phyloP scores from a whole-genome alignment of 2,113 vertebrate genomes.

The Stigmatopora nigra region DNA sequence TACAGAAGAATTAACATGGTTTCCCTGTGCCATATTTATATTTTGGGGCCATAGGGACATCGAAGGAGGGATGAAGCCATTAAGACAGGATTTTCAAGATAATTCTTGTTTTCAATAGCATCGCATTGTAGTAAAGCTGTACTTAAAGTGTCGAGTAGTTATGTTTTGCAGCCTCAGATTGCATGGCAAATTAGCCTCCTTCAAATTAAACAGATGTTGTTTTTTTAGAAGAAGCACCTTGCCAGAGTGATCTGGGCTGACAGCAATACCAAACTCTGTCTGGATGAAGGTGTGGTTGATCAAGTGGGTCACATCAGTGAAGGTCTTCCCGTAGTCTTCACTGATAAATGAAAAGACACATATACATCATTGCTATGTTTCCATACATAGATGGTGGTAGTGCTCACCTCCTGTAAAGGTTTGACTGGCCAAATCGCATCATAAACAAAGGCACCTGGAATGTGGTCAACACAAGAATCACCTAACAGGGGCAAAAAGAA shows the following conservation, averaged over 20 bases:
- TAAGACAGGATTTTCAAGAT: no score
- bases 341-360: constrained; percentile 41
- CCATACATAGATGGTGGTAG: neutral
- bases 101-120: neutral
- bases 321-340: constrained; percentile 67
- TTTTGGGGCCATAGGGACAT: no score
- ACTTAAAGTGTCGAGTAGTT: neutral
- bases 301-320: constrained; percentile 59
- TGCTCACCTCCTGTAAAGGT: constrained; percentile 81
- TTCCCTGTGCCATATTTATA: no score
- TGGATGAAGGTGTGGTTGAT: constrained; percentile 70
- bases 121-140: neutral
- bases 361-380: constrained; percentile 11
- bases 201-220: neutral
- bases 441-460: constrained; percentile 80
- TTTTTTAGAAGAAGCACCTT: constrained; percentile 68
- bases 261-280: constrained; percentile 85
- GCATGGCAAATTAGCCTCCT: neutral
- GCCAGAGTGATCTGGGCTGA: constrained; percentile 86
- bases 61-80: no score
- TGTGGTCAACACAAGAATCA: constrained; percentile 81
- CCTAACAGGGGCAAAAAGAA: constrained; percentile 49
- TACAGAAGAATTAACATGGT: no score
- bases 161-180: neutral
- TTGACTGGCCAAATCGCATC: constrained; percentile 79